phyloP scores from a whole-genome alignment of 2,888 invertebrate genomes.

The Diarsia brunnea region DNA sequence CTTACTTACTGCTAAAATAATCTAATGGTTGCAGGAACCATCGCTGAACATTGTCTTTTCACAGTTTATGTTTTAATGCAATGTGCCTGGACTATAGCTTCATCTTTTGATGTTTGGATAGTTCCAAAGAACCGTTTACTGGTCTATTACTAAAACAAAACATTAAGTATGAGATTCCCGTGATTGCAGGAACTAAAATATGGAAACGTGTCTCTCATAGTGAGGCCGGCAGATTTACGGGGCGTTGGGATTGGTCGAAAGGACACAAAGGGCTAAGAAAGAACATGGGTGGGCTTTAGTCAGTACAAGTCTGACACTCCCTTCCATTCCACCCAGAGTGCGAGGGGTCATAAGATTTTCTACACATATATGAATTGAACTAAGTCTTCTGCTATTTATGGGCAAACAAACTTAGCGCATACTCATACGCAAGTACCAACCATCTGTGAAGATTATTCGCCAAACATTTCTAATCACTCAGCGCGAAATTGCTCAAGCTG shows the following conservation, averaged over 20 bases:
- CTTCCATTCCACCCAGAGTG: too few species aligned
- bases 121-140: not conserved
- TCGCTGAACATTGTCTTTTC: not conserved
- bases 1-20: not conserved
- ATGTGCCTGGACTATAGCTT: not conserved
- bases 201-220: not conserved
- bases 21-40: not conserved
- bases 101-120: not conserved
- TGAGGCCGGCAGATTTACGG: not conserved
- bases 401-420: conserved; percentile 1
- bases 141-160: not conserved
- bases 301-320: too few species aligned
- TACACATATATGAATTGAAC: not conserved
- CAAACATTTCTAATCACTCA: conserved; percentile 58
- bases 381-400: not conserved
- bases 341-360: too few species aligned
- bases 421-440: not conserved
- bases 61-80: not conserved
- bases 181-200: not conserved
- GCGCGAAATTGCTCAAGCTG: conserved; percentile 53
- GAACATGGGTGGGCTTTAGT: too few species aligned
- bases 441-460: conserved; percentile 37
- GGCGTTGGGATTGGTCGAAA: too few species aligned
- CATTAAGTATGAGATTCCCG: not conserved
- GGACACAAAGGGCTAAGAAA: too few species aligned